phyloP scores from a whole-genome alignment of 2,797 vertebrate species.

The Lindbergichthys nudifrons region DNA sequence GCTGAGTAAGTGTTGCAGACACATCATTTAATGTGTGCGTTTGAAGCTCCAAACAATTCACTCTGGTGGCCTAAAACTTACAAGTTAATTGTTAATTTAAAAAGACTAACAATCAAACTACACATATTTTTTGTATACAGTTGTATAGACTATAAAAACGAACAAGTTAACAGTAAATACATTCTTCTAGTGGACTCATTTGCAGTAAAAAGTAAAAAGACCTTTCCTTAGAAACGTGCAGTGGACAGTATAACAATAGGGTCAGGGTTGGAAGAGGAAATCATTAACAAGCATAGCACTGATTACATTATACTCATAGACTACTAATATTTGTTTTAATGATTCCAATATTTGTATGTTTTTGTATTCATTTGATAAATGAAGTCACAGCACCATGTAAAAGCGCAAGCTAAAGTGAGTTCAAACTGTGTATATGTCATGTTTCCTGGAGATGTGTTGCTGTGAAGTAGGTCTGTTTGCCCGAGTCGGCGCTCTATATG shows the following conservation, averaged over 20 bases:
- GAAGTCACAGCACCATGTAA: conserved; percentile 22
- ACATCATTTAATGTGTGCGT: conserved; percentile 10
- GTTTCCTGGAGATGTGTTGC: conserved; percentile 37
- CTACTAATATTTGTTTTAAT: conserved; percentile 44
- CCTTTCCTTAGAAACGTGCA: not conserved
- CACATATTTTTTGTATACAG: conserved; percentile 33
- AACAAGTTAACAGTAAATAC: conserved; percentile 14
- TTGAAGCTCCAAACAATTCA: conserved; percentile 7
- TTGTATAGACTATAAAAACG: conserved; percentile 9
- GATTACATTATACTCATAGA: conserved; percentile 3
- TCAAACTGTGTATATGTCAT: conserved; percentile 26
- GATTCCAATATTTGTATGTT: conserved; percentile 37
- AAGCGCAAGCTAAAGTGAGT: conserved; percentile 54
- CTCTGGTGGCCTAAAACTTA: conserved; percentile 39
- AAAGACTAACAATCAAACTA: conserved; percentile 33
- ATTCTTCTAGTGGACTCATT: not conserved
- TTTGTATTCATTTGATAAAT: conserved; percentile 41
- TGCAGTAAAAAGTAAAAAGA: not conserved
- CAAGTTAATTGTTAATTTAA: conserved; percentile 15
- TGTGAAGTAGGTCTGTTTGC: conserved; percentile 43
- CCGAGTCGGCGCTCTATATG: not conserved
- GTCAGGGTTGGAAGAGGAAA: conserved; percentile 20
- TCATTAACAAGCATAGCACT: conserved; percentile 16
- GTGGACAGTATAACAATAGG: conserved; percentile 6
- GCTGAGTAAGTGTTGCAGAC: not conserved